Base-by-base conservation (phyloP, 2,797 vertebrate species). In the Sebastes kiyomatsui region DNA sequence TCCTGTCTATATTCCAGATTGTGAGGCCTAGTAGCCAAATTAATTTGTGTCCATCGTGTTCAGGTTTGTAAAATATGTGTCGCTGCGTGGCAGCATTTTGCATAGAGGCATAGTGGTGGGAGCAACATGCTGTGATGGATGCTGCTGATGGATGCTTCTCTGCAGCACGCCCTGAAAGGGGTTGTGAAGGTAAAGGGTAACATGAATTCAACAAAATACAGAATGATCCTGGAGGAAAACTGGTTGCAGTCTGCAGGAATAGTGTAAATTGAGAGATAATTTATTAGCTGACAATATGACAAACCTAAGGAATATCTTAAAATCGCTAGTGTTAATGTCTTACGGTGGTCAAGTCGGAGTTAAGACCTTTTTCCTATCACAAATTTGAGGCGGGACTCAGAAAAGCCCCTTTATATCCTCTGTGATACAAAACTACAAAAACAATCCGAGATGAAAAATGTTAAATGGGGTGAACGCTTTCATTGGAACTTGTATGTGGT, bases 111-210 rank as follows among this genome's bases (percentile, higher is more conserved):
- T 18, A n/a, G 38, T 18, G 30, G 23, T 3, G 61, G 28, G 18
- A 62, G 75, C 23, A 10, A 65, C 72, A 52, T 7, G 9, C 69
- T 72, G 55, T 35, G 66, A 42, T 69, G 28, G 61, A 77, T 70
- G 59, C 60, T 46, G 68, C 32, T 61, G 67, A 81, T 84, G 58
- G 59, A 67, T 46, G 54, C 13, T 38, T 72, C 35, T 30, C 35
- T 46, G 32, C 22, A 68, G 65, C 33, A 61, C 13, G 8, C 7
- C 11, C 42, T 25, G 23, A 12, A 38, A 68, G 28, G 28, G 58
- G 22, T 75, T 70, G 13, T n/a, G 13, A 59, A 72, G 23, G 33
- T 64, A 58, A 69, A 80, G 6, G 38, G 46, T 52, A 56, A 66
- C 61, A 54, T 59, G 23, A 76, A 42, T 71, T 22, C 46, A 67